Evolutionary conservation across 37 sponge, comb jelly and placozoan species (phyloP).

Genomic region (Beroe ovata): DNA sequence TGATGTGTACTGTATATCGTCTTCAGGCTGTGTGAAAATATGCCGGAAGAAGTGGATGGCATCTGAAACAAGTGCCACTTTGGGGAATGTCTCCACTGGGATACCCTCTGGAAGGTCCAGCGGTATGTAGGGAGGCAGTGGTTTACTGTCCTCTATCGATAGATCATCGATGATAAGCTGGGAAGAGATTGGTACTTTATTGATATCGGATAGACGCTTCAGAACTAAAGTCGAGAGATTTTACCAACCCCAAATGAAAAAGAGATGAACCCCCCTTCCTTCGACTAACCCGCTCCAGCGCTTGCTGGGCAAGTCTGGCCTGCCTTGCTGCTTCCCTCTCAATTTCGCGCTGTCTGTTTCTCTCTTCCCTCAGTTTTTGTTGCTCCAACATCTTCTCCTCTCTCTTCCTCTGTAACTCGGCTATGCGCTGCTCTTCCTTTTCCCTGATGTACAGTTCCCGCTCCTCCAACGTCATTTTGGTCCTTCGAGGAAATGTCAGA

Average conservation of each 20-base stretch:
- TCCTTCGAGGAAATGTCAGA: neutral
- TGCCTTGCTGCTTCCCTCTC: conserved; percentile 42
- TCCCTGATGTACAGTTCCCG: conserved; percentile 1
- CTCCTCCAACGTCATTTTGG: conserved; percentile 31
- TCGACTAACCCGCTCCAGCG: conserved; percentile 40
- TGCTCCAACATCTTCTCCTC: conserved; percentile 34
- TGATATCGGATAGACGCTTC: too few species aligned
- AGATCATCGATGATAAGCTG: conserved; percentile 59
- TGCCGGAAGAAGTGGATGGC: conserved; percentile 39
- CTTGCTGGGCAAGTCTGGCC: conserved; percentile 19
- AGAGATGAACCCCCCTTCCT: too few species aligned
- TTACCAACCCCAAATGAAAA: too few species aligned
- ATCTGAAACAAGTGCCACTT: conserved; percentile 8
- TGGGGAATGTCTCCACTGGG: conserved; percentile 22
- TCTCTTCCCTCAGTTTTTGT: conserved; percentile 22
- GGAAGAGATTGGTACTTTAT: too few species aligned
- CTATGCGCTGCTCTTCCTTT: conserved; percentile 39
- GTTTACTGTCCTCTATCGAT: conserved; percentile 42
- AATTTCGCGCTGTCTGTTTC: conserved; percentile 9
- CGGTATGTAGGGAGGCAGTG: conserved; percentile 53
- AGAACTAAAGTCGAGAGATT: too few species aligned
- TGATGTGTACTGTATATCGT: conserved; percentile 18
- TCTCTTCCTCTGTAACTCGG: conserved; percentile 18
- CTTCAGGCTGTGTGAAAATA: conserved; percentile 44
- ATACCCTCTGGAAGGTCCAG: conserved; percentile 35